Conservation (phyloP, 2,797 vertebrate genomes). For the Vespertilio murinus region DNA sequence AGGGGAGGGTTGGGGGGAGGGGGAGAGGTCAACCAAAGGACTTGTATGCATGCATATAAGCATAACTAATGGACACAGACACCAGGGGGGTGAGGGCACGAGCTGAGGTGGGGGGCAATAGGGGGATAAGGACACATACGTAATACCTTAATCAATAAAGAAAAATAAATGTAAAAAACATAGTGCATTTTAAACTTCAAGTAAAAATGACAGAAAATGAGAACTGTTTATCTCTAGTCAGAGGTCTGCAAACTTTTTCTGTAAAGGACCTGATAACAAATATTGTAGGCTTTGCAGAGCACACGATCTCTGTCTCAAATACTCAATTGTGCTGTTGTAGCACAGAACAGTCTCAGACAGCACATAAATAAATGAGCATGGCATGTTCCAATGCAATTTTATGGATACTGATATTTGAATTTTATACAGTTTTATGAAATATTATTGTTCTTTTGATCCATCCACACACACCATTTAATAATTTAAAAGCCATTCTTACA, state of each 20-base stretch:
- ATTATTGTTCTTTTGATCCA: neutral
- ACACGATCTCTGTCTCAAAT: neutral
- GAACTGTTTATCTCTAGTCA: neutral
- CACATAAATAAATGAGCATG: neutral
- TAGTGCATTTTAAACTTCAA: neutral
- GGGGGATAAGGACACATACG: too few relatives aligned
- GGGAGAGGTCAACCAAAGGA: too few relatives aligned
- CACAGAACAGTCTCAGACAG: neutral
- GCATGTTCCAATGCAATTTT: neutral
- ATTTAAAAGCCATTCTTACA: neutral
- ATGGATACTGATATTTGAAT: neutral
- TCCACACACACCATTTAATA: neutral
- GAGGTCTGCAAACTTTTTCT: neutral
- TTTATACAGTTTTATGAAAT: slow-evolving; percentile 22
- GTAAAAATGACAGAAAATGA: neutral
- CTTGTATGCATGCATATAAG: too few relatives aligned
- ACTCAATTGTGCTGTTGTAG: neutral
- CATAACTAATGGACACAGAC: too few relatives aligned
- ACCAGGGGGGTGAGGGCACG: too few relatives aligned
- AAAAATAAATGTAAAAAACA: too few relatives aligned
- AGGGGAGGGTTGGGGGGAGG: too few relatives aligned
- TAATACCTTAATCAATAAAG: too few relatives aligned
- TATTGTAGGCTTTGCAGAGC: neutral
- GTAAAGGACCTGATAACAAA: neutral
- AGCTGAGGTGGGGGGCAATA: too few relatives aligned